These are phyloP conservation scores for Florisuga fusca DNA, from an alignment of 2,797 vertebrate species.

Conservation along the genomic window DNA sequence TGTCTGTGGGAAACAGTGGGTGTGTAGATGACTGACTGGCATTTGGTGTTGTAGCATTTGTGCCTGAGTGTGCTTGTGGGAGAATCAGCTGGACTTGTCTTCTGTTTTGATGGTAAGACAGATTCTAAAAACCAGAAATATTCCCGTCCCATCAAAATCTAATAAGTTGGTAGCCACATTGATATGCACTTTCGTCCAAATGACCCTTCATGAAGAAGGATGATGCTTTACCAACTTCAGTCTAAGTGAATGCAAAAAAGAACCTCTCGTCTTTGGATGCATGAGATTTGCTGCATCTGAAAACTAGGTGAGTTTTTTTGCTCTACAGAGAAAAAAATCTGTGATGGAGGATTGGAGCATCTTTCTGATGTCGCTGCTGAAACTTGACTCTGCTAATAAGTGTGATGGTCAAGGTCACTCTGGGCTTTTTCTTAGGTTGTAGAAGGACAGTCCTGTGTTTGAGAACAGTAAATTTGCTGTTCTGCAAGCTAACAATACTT, in stretches of 20 bases:
- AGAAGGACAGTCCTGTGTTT: background rate
- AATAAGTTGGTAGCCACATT: background rate
- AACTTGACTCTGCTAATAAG: background rate
- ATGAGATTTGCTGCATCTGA: background rate
- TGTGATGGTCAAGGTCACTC: background rate
- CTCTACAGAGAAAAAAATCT: background rate
- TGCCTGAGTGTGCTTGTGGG: background rate
- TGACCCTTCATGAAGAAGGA: background rate
- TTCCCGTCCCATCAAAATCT: background rate
- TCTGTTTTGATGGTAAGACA: background rate
- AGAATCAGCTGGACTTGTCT: background rate
- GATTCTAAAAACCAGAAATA: background rate
- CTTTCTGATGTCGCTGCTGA: background rate
- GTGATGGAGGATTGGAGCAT: background rate
- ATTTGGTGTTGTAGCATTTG: background rate
- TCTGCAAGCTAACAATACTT: background rate
- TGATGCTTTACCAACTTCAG: fast-evolving
- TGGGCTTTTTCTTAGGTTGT: background rate
- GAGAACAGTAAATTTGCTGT: background rate
- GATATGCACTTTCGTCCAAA: background rate
- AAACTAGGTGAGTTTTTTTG: background rate
- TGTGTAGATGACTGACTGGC: background rate
- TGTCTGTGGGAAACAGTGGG: background rate
- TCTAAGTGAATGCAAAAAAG: background rate
- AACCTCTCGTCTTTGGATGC: background rate